Evolutionary conservation across 1,140 invertebrate genomes (phyloP), one percentile per base, ranked within the genome.

Genomic region (Augochlora pura): DNA sequence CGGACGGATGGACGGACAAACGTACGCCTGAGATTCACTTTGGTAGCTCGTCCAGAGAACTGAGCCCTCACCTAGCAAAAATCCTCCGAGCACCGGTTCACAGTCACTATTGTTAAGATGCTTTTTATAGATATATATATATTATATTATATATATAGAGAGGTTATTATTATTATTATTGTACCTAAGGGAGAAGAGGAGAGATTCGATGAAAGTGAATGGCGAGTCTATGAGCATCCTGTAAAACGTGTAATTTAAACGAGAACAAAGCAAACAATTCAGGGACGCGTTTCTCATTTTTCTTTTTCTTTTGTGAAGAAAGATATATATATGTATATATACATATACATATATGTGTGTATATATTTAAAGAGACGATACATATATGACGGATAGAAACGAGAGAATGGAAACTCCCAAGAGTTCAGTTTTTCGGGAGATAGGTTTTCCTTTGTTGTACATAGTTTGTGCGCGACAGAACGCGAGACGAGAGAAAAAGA

Each of bases 111-210:
- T 81, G 79, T 81, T 81, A 81, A 81, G 73, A 81, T 57, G 79
- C 79, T 81, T 77, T 81, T 81, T 81, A 71, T 77, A 81, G 49
- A 71, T 77, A 77, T 77, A 83, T 79, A 84, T 77, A 84, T 74
- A 21, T 52, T 86, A 87, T 78, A 63, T 77, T 80, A 83, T 65
- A 73, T 66, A 73, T 25, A 78, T 78, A 60, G 42, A 59, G 57
- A 25, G 7, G 62, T 63, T 60, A 60, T 69, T 64, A 52, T 52
- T 25, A 67, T 63, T 73, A 80, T 62, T 66, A 59, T 25, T 59
- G 52, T 73, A 79, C 52, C 49, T 42, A 59, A 16, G 32, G 16
- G 18, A 49, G 16, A 23, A 16, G 10, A 14, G 3, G 49, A 52
- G 21, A 52, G 49, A 12, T n/a, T 46, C n/a, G 18, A 63, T 9